phyloP scores from a whole-genome alignment of 2,797 vertebrate species.

The Sebastes elongatus region DNA sequence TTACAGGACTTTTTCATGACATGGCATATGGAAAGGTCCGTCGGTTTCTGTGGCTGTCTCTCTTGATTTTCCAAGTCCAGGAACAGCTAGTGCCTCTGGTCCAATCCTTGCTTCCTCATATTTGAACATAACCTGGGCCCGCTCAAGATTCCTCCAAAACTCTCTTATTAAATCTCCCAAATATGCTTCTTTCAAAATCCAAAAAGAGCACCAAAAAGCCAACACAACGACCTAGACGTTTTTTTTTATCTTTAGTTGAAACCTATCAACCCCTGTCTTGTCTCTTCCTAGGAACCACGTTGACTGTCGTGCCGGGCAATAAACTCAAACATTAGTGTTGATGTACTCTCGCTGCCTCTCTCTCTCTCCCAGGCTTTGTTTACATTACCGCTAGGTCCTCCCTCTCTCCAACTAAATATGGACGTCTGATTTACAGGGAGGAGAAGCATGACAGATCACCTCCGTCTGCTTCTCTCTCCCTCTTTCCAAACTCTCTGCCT shows the following conservation, averaged over 20 bases:
- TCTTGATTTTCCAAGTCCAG: slow-evolving; percentile 18
- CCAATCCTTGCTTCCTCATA: neutral
- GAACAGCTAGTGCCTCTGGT: neutral
- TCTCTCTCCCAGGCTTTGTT: slow-evolving; percentile 78
- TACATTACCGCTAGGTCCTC: slow-evolving; percentile 82
- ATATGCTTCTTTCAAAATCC: neutral
- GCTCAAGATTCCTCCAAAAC: neutral
- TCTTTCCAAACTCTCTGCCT: slow-evolving; percentile 34
- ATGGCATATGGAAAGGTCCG: neutral
- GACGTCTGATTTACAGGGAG: slow-evolving; percentile 80
- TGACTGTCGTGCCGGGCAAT: slow-evolving; percentile 18
- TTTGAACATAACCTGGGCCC: neutral
- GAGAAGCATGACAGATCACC: slow-evolving; percentile 66
- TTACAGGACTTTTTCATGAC: neutral
- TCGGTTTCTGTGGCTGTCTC: neutral
- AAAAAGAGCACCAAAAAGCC: slow-evolving; percentile 9
- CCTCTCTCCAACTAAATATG: slow-evolving; percentile 85
- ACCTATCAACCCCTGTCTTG: neutral
- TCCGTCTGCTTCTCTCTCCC: slow-evolving; percentile 44
- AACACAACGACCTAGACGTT: neutral
- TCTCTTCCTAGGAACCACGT: slow-evolving; percentile 28
- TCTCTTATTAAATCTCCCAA: neutral
- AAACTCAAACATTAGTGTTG: slow-evolving; percentile 59
- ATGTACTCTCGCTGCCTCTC: slow-evolving; percentile 52
- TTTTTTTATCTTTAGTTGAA: slow-evolving; percentile 35